Evolutionary conservation across 2,113 vertebrate species (phyloP).

Genomic region (Gyps fulvus): DNA sequence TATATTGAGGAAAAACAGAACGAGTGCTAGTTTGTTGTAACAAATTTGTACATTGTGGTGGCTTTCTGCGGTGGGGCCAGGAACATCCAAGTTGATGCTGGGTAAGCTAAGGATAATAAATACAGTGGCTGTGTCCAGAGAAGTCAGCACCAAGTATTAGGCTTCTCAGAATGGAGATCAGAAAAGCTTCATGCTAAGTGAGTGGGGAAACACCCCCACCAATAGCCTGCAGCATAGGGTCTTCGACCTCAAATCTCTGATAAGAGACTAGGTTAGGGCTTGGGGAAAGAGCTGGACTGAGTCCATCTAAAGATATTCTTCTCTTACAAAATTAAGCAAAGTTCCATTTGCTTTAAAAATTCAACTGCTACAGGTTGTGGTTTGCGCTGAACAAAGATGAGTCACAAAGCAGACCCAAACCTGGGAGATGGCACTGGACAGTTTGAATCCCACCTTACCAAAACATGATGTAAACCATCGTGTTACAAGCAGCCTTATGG

Average conservation of each 20-base stretch:
- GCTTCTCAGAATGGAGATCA: not conserved
- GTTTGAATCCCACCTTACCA: not conserved
- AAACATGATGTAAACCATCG: accelerated
- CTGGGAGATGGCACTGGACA: not conserved
- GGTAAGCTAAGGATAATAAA: not conserved
- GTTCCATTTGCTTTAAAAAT: not conserved
- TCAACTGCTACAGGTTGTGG: not conserved
- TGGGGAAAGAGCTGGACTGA: not conserved
- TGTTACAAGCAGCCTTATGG: not conserved
- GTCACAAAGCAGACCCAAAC: not conserved
- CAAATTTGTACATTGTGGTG: not conserved
- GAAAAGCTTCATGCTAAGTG: not conserved
- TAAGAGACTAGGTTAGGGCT: not conserved
- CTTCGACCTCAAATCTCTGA: not conserved
- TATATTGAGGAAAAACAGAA: not conserved
- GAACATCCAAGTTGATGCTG: not conserved
- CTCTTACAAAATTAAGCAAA: not conserved
- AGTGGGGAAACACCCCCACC: not conserved
- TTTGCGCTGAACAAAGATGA: not conserved
- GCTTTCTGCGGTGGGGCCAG: not conserved
- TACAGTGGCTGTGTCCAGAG: not conserved
- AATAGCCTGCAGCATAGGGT: not conserved
- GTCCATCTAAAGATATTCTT: not conserved
- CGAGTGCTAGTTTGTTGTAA: not conserved
- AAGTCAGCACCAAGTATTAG: not conserved